A percentile compares a stretch with the other conserved stretches of the same genome.
Conservation (phyloP, 2,113 vertebrate genomes). For the Alligator mississippiensis region DNA sequence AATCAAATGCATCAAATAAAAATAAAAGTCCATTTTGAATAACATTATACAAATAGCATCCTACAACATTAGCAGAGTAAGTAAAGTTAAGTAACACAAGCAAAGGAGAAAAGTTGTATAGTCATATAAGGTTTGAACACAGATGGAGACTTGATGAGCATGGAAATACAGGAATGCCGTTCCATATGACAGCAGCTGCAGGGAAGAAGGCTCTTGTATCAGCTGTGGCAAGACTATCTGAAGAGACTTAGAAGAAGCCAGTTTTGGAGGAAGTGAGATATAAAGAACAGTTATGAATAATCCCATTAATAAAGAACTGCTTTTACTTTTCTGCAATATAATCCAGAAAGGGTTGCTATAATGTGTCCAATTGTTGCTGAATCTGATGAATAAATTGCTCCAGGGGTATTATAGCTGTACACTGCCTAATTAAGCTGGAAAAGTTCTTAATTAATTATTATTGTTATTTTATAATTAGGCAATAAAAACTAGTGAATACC, state of each 20-base stretch:
- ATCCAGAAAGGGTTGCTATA: neutral
- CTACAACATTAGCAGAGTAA: neutral
- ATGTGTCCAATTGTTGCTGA: neutral
- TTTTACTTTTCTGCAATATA: slow-evolving; percentile 21
- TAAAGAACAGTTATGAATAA: neutral
- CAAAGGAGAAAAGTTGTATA: neutral
- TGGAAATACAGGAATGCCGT: neutral
- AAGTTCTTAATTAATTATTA: neutral
- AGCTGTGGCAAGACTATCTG: neutral
- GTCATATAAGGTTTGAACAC: accelerated
- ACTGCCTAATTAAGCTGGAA: neutral
- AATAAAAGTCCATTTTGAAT: neutral
- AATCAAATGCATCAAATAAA: neutral
- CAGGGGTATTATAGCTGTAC: neutral
- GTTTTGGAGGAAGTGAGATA: neutral
- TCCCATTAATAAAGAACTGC: neutral
- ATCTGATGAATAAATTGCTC: neutral
- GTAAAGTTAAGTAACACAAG: neutral
- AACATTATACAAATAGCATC: neutral
- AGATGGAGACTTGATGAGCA: neutral
- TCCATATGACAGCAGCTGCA: neutral
- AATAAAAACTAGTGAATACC: neutral
- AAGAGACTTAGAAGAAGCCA: neutral
- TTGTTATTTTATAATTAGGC: neutral
- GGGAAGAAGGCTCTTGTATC: neutral